phyloP scores from a whole-genome alignment of 2,113 vertebrate genomes.

The Oryzias melastigma region DNA sequence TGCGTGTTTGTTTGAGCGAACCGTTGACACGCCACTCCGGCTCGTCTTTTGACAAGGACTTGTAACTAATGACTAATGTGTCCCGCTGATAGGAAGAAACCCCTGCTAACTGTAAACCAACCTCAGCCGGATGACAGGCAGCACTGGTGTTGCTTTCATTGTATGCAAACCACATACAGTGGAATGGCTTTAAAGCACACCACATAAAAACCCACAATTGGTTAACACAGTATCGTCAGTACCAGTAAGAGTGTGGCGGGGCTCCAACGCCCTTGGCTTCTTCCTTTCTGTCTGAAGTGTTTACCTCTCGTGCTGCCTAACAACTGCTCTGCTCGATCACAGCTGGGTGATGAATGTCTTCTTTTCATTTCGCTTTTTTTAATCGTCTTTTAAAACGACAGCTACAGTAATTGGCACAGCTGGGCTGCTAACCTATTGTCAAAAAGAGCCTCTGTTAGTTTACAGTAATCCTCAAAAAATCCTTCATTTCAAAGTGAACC shows the following conservation, averaged over 20 bases:
- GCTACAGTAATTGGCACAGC: slow-evolving; percentile 1
- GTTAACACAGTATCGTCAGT: slow-evolving; percentile 7
- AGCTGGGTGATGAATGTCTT: slow-evolving; percentile 29
- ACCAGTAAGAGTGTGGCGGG: slow-evolving; percentile 39
- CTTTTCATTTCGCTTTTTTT: slow-evolving; percentile 2
- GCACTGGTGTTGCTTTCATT: slow-evolving; percentile 16
- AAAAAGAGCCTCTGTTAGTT: slow-evolving; percentile 25
- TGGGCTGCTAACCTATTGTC: slow-evolving; percentile 15
- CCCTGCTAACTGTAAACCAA: slow-evolving; percentile 48
- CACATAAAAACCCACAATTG: slow-evolving; percentile 26
- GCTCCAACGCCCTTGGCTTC: slow-evolving; percentile 33
- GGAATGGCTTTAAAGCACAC: slow-evolving; percentile 1
- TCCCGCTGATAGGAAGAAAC: slow-evolving; percentile 34
- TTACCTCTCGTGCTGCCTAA: slow-evolving; percentile 17
- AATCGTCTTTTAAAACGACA: too few relatives aligned
- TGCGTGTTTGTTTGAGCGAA: slow-evolving; percentile 55
- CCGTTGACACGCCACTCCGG: slow-evolving; percentile 45
- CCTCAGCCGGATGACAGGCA: slow-evolving; percentile 26
- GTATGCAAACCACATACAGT: slow-evolving; percentile 11
- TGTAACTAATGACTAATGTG: slow-evolving; percentile 53
- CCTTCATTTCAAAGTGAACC: too few relatives aligned
- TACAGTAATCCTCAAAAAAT: neutral
- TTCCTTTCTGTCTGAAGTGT: slow-evolving; percentile 27
- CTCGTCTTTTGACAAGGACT: slow-evolving; percentile 67
- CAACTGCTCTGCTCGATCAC: slow-evolving; percentile 35